These are phyloP conservation scores for Zosterops pallidus DNA, from an alignment of 2,113 vertebrate genomes.

Conservation along the genomic window DNA sequence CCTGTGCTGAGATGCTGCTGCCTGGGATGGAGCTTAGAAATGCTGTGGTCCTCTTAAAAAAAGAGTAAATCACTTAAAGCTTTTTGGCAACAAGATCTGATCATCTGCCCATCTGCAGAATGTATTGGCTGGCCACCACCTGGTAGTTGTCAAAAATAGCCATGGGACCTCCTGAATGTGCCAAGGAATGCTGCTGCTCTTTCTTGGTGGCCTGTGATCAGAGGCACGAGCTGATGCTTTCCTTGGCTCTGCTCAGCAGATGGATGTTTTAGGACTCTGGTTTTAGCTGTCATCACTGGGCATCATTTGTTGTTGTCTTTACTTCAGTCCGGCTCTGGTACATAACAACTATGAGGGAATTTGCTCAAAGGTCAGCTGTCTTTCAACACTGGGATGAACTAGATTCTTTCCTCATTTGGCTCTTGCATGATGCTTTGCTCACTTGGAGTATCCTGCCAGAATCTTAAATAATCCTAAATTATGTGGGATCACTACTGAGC, in stretches of 20 bases:
- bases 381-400: neutral
- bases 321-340: neutral
- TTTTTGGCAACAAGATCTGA: slow-evolving; percentile 9
- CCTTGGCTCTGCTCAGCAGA: slow-evolving; percentile 5
- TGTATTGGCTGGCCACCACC: neutral
- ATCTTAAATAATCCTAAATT: neutral
- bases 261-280: neutral
- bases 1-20: neutral
- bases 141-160: slow-evolving; percentile 43
- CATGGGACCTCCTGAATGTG: neutral
- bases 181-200: slow-evolving; percentile 40
- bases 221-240: neutral
- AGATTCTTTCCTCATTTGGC: neutral
- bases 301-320: neutral
- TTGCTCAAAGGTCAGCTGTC: neutral
- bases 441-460: neutral
- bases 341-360: neutral
- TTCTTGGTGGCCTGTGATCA: slow-evolving; percentile 32
- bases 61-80: neutral
- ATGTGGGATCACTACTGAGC: neutral
- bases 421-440: neutral
- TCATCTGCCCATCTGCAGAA: slow-evolving; percentile 26
- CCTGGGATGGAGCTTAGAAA: neutral
- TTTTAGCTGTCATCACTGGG: slow-evolving; percentile 8
- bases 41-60: neutral